Base-by-base conservation (phyloP, 2,888 invertebrate genomes). In the Pheosia gnoma region DNA sequence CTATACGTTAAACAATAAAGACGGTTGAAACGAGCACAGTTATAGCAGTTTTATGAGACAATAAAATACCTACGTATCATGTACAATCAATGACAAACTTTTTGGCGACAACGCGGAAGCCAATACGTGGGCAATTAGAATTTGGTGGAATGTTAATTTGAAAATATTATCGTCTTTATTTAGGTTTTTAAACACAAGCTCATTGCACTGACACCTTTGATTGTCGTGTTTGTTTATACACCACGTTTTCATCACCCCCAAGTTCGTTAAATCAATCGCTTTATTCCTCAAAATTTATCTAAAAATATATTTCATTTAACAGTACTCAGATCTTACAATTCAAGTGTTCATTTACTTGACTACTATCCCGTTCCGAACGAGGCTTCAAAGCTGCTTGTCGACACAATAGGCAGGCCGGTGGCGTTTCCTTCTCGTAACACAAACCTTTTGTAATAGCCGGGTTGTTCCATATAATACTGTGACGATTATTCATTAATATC, bases 401-500 rank as follows among this genome's bases (percentile, higher is more conserved):
- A 70, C 74, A 87, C 85, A 88, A 88, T 83, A 61, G 78, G 75
- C 66, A 72, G 74, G 75, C 77, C 74, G 73, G 67, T 74, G 70
- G 72, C 74, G 71, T 75, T 79, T 80, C 78, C 71, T 70, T 78
- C 75, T 78, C 70, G 72, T 78, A 79, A 81, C 77, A 81, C 77
- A 84, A 81, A 79, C 77, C 85, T 84, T 84, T 85, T 86, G 80
- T 83, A 68, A 80, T 74, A 75, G 68, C 67, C 69, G 65, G 61
- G 66, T 67, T 75, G 69, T 60, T 68, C 71, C 75, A 77, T 70
- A 75, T 83, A 82, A 85, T 77, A 71, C 74, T 69, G 76, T 76
- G 73, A 81, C 37, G 79, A 82, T 83, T 83, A 81, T 82, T 84
- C 82, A 83, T 85, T 80, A 80, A 82, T 84, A 79, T 77, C 71